Conservation (phyloP, 2,797 vertebrate genomes). For the Okamejei kenojei region DNA sequence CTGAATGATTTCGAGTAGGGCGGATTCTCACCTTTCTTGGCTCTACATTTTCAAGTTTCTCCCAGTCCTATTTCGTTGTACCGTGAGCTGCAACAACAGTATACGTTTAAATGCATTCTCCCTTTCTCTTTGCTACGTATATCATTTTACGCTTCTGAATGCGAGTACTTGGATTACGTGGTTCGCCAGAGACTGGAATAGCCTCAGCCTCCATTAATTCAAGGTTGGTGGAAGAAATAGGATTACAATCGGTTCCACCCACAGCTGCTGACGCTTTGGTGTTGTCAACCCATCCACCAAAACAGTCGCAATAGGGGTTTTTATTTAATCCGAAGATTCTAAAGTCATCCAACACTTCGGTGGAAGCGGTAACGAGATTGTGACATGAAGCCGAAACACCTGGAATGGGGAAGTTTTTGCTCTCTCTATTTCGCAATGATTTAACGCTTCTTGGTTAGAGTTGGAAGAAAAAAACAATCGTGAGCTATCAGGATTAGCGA, state of each 20-base stretch:
- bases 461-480: not conserved
- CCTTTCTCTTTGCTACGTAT: too few species aligned
- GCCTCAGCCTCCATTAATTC: not conserved
- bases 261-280: not conserved
- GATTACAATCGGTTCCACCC: not conserved
- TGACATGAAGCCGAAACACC: not conserved
- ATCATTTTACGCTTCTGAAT: not conserved
- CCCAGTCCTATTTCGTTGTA: not conserved
- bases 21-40: not conserved
- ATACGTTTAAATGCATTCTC: not conserved
- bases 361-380: too few species aligned
- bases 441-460: not conserved
- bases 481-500: not conserved
- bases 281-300: not conserved
- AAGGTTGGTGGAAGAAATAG: too few species aligned
- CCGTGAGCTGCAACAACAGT: not conserved
- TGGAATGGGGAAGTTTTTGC: not conserved
- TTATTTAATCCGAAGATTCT: not conserved
- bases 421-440: not conserved
- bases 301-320: not conserved
- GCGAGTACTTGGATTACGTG: not conserved
- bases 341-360: not conserved
- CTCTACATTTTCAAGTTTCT: not conserved
- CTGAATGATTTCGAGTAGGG: not conserved
- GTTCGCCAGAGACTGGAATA: not conserved